Evolutionary conservation across 2,888 invertebrate genomes (phyloP).

Genomic region (Rhingia rostrata): DNA sequence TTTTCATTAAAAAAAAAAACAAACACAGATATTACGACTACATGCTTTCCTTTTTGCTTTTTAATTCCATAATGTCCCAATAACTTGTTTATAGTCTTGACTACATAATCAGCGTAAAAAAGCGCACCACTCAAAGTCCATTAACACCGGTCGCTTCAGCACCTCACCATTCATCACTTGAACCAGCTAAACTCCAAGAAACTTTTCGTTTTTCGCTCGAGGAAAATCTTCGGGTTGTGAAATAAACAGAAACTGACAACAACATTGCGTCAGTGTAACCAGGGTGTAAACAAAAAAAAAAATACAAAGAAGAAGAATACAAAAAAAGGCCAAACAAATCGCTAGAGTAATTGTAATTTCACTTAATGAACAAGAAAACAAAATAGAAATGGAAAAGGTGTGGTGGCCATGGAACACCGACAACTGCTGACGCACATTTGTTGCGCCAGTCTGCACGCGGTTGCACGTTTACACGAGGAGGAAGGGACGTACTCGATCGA

Average conservation of each 20-base stretch:
- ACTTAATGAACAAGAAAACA: constrained; percentile 28
- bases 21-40: too few relatives aligned
- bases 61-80: constrained; percentile 9
- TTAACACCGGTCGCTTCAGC: not conserved
- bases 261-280: constrained; percentile 17
- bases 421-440: constrained; percentile 14
- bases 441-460: not conserved
- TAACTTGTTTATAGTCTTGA: not conserved
- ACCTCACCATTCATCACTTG: constrained; percentile 2
- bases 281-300: constrained; percentile 6
- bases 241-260: constrained; percentile 6
- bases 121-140: constrained; percentile 8
- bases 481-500: constrained; percentile 9
- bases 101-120: constrained; percentile 6
- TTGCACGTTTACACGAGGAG: not conserved
- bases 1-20: too few relatives aligned
- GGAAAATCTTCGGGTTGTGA: constrained; percentile 12
- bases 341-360: constrained; percentile 26
- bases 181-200: not conserved
- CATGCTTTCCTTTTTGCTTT: not conserved
- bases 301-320: not conserved
- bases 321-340: constrained; percentile 19
- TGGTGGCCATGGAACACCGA: constrained; percentile 4
- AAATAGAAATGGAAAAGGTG: constrained; percentile 27
- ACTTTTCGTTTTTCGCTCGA: not conserved